Base-by-base conservation (phyloP, 2,113 vertebrate genomes). In the Pseudopipra pipra region DNA sequence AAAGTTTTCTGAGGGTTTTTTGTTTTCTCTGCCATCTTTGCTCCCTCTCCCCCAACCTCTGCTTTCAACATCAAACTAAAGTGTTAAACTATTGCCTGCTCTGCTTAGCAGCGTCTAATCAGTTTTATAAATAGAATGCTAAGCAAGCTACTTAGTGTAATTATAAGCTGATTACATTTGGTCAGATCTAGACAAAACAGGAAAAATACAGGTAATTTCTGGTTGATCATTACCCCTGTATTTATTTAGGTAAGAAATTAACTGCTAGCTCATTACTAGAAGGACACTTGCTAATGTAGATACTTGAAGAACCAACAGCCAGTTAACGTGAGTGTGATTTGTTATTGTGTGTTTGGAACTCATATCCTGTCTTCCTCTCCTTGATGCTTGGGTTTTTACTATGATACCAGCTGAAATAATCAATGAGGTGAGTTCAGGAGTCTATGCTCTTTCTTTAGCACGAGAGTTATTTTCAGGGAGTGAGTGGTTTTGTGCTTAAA, bases 91-190 rank as follows among this genome's bases (percentile, higher is more conserved):
- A 61, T 46, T 88, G 70, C 30, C 35, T 83, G 6, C 71, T 90
- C 65, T 70, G 43, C 75, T 95, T 89, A 81, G 39, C 58, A 85
- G 35, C 43, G 46, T 84, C 85, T 87, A 77, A 87, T 93, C 93
- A 79, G 74, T 93, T 83, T 43, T 95, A 85, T 89, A 96, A 95
- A 95, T 97, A 96, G 82, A 92, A 87, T 66, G 41, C 82, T 97
- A 91, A 87, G 75, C 76, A 90, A 95, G 74, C 83, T 87, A 95
- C 65, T 81, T 91, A 90, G 85, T 11, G 11, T 90, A 93, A 81
- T 95, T 93, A 51, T 93, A 92, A 87, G 93, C 58, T 92, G 89
- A 91, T 96, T 95, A 90, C 87, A 11, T 92, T 91, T 86, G 87
- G 88, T 93, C 80, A 96, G 89, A 88, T 80, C 63, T 66, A 95